Base-by-base conservation (phyloP, 1,140 invertebrate genomes). In the Ips nitidus region DNA sequence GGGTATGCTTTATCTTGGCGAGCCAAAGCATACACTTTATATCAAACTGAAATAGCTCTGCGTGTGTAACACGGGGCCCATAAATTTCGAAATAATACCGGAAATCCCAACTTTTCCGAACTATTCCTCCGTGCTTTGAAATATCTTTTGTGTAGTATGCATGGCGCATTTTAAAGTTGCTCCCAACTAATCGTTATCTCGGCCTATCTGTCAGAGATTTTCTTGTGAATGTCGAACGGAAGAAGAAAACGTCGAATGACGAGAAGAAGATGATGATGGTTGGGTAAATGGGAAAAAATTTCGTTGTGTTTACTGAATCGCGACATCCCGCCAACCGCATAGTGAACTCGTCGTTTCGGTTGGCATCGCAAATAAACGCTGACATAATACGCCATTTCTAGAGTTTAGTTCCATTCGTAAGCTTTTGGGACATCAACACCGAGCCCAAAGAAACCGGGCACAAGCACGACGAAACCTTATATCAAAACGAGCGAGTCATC, bases 31-130 rank as follows among this genome's bases (percentile, higher is more conserved):
- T 59, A 67, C 65, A 67, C 43, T 67, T 37, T 67, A 67, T 67
- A 67, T 67, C 45, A 67, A 50, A 59, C 42, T 52, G 60, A 60
- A 59, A 59, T 59, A 67, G 45, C 65, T 47, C 65, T 67, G 62
- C 38, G 53, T 66, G 56, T 58, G n/a, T 60, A 60, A 60, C 57
- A 67, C 65, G 40, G 45, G 56, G 56, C 45, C 39, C 65, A 67
- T 67, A 67, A 67, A 67, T 67, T 67, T 67, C 56, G 40, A 60
- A 59, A 67, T 67, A 59, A 67, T 52, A 67, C 65, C 65, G 65
- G 65, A 67, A 67, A 67, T 59, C 55, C 56, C 47, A 60, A 67
- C 65, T 67, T 67, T 67, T 57, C 65, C 53, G 60, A 67, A 67
- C 65, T 67, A 67, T 67, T 67, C 60, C 65, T 60, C 56, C 52